phyloP scores from a whole-genome alignment of 92 coral and sea anemone species.

The Isaurus tuberculatus region DNA sequence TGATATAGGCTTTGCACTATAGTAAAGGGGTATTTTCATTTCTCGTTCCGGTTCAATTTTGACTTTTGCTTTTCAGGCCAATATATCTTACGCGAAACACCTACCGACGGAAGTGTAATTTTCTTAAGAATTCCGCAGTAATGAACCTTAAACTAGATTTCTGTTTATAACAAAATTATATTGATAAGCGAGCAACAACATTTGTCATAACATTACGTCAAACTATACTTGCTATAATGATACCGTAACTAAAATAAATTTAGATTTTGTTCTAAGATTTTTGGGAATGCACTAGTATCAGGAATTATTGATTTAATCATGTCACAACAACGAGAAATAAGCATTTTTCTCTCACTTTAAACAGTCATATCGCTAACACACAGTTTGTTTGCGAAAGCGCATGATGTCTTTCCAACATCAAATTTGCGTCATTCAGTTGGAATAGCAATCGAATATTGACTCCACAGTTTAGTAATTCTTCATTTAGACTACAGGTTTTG shows the following conservation, averaged over 20 bases:
- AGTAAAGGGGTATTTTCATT: conserved; percentile 5
- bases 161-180: not conserved
- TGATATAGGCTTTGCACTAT: not conserved
- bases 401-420: not conserved
- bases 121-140: not conserved
- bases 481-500: not conserved
- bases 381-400: not conserved
- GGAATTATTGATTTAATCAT: not conserved
- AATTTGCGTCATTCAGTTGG: conserved; percentile 2
- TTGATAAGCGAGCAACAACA: not conserved
- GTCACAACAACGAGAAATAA: not conserved
- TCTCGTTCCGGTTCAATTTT: conserved; percentile 3
- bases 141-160: not conserved
- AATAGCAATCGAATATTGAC: not conserved
- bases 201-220: not conserved
- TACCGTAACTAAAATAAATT: not conserved
- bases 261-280: not conserved
- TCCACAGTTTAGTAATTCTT: not conserved
- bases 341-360: not conserved
- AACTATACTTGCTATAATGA: not conserved
- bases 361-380: not conserved
- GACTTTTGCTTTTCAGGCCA: not conserved
- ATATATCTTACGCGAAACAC: not conserved
- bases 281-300: not conserved
- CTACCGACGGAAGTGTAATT: not conserved